These are phyloP conservation scores for Bombus confusus DNA, from an alignment of 1,140 invertebrate species.

Conservation along the genomic window DNA sequence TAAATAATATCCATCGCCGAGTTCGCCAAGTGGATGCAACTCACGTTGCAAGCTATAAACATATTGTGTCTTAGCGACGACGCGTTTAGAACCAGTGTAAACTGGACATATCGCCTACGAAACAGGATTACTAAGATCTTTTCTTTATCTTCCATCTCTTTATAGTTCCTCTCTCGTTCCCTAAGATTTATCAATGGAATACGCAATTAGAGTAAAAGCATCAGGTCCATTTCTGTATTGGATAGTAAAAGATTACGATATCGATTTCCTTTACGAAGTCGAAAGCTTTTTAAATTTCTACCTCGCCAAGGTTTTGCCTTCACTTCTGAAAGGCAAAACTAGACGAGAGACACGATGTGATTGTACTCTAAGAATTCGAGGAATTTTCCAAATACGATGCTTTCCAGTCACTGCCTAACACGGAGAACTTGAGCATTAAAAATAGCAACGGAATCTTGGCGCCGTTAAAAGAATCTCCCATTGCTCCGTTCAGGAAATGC, in stretches of 20 bases:
- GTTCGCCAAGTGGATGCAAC: constrained; percentile 16
- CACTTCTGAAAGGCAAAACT: not conserved
- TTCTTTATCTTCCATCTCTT: constrained; percentile 29
- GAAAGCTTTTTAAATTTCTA: not conserved
- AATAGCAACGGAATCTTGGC: constrained; percentile 46
- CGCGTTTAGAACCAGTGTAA: constrained; percentile 46
- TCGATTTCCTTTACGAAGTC: not conserved
- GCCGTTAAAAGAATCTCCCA: constrained; percentile 20
- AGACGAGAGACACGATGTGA: not conserved
- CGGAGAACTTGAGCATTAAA: constrained; percentile 4
- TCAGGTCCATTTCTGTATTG: not conserved
- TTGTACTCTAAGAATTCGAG: constrained; percentile 2
- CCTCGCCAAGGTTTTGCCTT: not conserved
- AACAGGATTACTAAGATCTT: constrained; percentile 33
- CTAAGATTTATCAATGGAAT: constrained; percentile 9
- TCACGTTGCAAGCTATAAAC: constrained; percentile 39
- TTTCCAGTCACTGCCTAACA: not conserved
- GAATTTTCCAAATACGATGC: constrained; percentile 31
- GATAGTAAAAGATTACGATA: not conserved
- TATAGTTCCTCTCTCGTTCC: not conserved
- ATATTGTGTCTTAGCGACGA: constrained; percentile 45
- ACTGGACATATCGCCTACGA: constrained; percentile 28
- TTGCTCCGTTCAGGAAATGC: not conserved
- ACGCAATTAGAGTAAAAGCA: constrained; percentile 17
- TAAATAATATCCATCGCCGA: constrained; percentile 49